Base-by-base conservation (phyloP, 92 coral and sea anemone species). In the Actinostola sp. region DNA sequence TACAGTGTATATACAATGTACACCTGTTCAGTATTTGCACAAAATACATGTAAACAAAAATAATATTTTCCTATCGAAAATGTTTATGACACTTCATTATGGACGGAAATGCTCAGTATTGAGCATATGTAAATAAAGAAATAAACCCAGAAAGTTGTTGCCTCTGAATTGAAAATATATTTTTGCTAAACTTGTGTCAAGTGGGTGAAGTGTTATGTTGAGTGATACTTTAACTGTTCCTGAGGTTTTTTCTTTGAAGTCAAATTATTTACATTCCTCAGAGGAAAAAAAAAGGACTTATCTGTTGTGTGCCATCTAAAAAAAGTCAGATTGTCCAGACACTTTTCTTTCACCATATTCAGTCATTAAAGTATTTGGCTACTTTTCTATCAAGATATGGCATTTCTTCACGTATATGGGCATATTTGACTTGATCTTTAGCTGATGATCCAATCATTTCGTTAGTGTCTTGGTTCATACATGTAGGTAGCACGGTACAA, bases 301-400 rank as follows among this genome's bases (percentile, higher is more conserved):
- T 57, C 63, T 27, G 19, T 25, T 28, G 1, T 27, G 28, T 57
- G 28, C 39, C 63, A 57, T 57, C 63, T 57, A 30, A 26, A 30
- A 36, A n/a, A 53, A 2, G 63, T 27, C 63, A 27, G 63, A 57
- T 30, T 57, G 27, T 29, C 63, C 39, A 57, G 63, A 27, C 29
- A 57, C 39, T 29, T 57, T 27, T 57, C 36, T 30, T 19, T 57
- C 39, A 30, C 28, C 27, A 16, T 27, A 9, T 19, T 39, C 45
- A 9, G 7, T 53, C 20, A 26, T 57, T 35, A 57, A 12, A 17
- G 39, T 27, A 57, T 27, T 57, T 57, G 39, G 63, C 25, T 57
- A 30, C 19, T 7, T 29, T 57, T 57, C 63, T 27, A 19, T 27
- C 39, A 27, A 57, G 38, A 27, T 57, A 27, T 27, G 31, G 5